Evolutionary conservation across 2,113 vertebrate genomes (phyloP).

Genomic region (Paratilapia polleni): DNA sequence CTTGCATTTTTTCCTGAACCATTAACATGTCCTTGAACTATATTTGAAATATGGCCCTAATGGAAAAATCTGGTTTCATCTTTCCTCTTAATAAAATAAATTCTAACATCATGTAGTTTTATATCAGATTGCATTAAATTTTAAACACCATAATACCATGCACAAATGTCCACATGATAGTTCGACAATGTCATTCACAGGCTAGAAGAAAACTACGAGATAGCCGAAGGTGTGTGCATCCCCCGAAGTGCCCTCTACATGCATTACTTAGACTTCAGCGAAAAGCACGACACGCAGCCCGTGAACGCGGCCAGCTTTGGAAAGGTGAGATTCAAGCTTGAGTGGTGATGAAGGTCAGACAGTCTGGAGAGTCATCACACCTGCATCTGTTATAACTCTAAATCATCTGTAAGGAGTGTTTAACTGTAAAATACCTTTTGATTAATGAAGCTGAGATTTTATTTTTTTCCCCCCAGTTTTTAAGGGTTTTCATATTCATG

Average conservation of each 20-base stretch:
- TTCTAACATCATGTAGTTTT: background rate
- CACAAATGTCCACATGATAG: background rate
- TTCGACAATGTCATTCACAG: conserved; percentile 80
- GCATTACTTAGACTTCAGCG: conserved; percentile 99
- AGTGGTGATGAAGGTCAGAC: background rate
- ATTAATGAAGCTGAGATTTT: background rate
- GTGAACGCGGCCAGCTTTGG: conserved; percentile 99
- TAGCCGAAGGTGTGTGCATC: conserved; percentile 97
- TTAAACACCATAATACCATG: background rate
- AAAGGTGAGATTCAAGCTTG: conserved; percentile 84
- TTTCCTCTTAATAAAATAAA: background rate
- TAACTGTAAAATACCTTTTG: background rate
- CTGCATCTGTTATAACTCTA: background rate
- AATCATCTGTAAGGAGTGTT: background rate
- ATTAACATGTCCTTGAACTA: background rate
- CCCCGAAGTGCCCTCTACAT: conserved; percentile 98
- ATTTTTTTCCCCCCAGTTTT: conserved; percentile 10
- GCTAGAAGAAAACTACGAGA: conserved; percentile 99
- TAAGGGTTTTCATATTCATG: background rate
- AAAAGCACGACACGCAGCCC: conserved; percentile 97
- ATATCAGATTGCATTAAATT: background rate
- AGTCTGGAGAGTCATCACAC: background rate
- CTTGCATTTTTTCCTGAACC: background rate
- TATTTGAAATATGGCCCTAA: background rate
- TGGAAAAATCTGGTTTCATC: background rate